Conservation (phyloP, 2,113 vertebrate genomes). For the Pygoscelis antarcticus region DNA sequence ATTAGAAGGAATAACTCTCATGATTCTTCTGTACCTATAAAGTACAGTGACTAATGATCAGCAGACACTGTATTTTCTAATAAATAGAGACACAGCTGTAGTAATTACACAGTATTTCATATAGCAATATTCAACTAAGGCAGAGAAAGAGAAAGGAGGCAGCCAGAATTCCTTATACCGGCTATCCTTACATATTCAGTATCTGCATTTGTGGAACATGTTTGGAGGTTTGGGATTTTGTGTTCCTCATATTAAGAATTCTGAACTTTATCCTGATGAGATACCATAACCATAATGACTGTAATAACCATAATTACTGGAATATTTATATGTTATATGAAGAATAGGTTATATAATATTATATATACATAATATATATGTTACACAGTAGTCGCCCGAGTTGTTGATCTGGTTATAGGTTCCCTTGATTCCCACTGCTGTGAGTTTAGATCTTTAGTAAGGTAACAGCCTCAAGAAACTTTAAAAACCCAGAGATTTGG, state of each 20-base stretch:
- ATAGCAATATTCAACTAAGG: not conserved
- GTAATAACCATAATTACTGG: not conserved
- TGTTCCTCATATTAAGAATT: not conserved
- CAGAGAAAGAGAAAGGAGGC: not conserved
- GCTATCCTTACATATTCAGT: not conserved
- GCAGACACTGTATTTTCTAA: not conserved
- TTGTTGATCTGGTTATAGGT: not conserved
- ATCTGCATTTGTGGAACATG: not conserved
- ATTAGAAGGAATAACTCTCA: not conserved
- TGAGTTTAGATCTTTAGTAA: not conserved
- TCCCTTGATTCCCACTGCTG: not conserved
- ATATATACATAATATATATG: not conserved
- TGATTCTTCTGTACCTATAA: not conserved
- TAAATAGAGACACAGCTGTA: not conserved
- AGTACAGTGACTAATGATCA: not conserved
- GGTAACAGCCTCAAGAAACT: not conserved
- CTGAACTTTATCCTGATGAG: not conserved
- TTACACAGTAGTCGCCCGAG: not conserved
- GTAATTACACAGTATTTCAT: not conserved
- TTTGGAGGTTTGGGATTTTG: not conserved
- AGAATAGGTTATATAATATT: not conserved
- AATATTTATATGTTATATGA: not conserved
- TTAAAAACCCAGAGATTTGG: not conserved
- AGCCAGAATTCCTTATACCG: not conserved
- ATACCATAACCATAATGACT: not conserved